phyloP scores from a whole-genome alignment of 2,888 invertebrate species.

The Halictus ligatus region DNA sequence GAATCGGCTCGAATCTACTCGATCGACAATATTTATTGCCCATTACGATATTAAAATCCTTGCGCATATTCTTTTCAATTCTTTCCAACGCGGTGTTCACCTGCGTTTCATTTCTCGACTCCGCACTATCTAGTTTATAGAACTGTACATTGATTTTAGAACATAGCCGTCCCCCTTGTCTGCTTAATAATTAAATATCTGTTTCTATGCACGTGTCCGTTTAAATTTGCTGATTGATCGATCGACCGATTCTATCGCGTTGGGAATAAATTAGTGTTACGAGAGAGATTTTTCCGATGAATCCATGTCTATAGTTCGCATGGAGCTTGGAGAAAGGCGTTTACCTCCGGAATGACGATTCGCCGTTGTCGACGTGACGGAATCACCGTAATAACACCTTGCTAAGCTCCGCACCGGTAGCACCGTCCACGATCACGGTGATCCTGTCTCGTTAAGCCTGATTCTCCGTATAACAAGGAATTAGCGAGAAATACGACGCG shows the following conservation, averaged over 20 bases:
- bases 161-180: no score
- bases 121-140: not conserved
- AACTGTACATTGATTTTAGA: not conserved
- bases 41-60: not conserved
- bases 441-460: constrained; percentile 31
- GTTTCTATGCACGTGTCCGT: no score
- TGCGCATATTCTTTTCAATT: not conserved
- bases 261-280: not conserved
- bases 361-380: constrained; percentile 25
- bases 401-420: constrained; percentile 27
- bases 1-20: not conserved
- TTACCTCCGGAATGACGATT: constrained; percentile 20
- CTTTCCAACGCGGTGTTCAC: not conserved
- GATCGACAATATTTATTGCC: constrained; percentile 13
- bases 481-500: constrained; percentile 7
- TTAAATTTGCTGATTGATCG: no score
- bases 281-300: not conserved
- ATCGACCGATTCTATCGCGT: no score
- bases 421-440: constrained; percentile 19
- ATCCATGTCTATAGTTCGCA: not conserved
- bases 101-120: not conserved
- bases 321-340: not conserved
- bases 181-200: no score
- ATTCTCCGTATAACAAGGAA: constrained; percentile 24
- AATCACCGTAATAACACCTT: constrained; percentile 42